phyloP scores from a whole-genome alignment of 2,888 invertebrate genomes.

The Aleiodes testaceus region DNA sequence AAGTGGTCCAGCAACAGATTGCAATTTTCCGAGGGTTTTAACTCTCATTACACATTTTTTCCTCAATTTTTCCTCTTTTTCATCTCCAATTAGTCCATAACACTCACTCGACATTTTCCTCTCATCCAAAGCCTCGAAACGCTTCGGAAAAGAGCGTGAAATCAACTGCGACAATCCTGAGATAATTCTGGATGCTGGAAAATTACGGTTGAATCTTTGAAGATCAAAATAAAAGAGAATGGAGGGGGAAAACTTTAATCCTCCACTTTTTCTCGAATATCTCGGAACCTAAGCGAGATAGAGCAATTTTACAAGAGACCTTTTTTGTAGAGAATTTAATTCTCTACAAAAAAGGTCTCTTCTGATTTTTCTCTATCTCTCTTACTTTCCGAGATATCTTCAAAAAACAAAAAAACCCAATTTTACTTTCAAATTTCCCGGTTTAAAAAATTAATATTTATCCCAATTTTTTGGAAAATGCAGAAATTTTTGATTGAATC shows the following conservation, averaged over 20 bases:
- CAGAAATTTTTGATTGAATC: no score
- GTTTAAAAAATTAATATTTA: no score
- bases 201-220: neutral
- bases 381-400: no score
- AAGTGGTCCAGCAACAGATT: constrained; percentile 81
- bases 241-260: neutral
- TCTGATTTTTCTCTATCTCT: no score
- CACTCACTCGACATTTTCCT: constrained; percentile 41
- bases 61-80: constrained; percentile 23
- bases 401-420: no score
- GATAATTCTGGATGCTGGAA: constrained; percentile 9
- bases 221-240: constrained; percentile 3
- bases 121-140: neutral
- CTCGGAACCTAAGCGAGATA: neutral
- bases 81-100: constrained; percentile 40
- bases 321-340: no score
- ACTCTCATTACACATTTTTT: constrained; percentile 37
- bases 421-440: no score
- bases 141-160: neutral
- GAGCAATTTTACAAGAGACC: no score
- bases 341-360: no score
- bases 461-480: no score
- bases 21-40: constrained; percentile 72
- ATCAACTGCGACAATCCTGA: constrained; percentile 7
- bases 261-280: neutral